Evolutionary conservation across 2,888 invertebrate species (phyloP).

Genomic region (Unio delphinus): DNA sequence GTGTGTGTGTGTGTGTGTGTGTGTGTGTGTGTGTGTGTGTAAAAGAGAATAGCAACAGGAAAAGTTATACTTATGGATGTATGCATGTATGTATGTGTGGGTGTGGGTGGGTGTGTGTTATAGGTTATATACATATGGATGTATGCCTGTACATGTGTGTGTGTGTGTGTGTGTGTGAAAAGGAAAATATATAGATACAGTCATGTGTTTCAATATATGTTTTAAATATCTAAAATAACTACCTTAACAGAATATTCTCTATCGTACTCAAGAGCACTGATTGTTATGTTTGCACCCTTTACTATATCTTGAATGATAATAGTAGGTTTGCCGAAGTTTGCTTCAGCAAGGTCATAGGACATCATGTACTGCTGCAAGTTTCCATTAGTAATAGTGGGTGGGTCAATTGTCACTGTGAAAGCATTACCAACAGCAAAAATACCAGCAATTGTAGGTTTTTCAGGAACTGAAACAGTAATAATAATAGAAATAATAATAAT

Average conservation of each 20-base stretch:
- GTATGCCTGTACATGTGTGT: too few species aligned
- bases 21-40: too few species aligned
- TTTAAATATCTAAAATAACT: conserved; percentile 1
- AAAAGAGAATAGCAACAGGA: too few species aligned
- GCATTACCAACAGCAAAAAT: conserved; percentile 26
- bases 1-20: too few species aligned
- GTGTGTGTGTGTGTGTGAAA: too few species aligned
- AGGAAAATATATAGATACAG: background rate
- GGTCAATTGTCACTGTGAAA: conserved; percentile 43
- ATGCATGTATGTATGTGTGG: too few species aligned
- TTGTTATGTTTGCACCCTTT: conserved; percentile 8
- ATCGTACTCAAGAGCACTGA: conserved; percentile 41
- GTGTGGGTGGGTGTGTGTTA: too few species aligned
- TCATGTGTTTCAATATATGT: background rate
- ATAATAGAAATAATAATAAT: background rate
- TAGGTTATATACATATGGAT: too few species aligned
- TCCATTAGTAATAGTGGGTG: conserved; percentile 55
- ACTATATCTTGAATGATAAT: conserved; percentile 20
- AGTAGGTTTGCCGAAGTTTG: conserved; percentile 24
- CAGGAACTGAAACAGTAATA: conserved; percentile 50
- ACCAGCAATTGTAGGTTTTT: conserved; percentile 36
- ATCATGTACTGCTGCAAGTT: conserved; percentile 46
- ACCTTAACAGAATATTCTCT: conserved; percentile 55
- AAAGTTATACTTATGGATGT: too few species aligned
- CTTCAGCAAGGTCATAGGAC: conserved; percentile 26